A percentile compares a stretch with the other conserved stretches of the same genome.
Evolutionary conservation across 2,797 vertebrate genomes (phyloP).

Genomic region (Todus mexicanus): DNA sequence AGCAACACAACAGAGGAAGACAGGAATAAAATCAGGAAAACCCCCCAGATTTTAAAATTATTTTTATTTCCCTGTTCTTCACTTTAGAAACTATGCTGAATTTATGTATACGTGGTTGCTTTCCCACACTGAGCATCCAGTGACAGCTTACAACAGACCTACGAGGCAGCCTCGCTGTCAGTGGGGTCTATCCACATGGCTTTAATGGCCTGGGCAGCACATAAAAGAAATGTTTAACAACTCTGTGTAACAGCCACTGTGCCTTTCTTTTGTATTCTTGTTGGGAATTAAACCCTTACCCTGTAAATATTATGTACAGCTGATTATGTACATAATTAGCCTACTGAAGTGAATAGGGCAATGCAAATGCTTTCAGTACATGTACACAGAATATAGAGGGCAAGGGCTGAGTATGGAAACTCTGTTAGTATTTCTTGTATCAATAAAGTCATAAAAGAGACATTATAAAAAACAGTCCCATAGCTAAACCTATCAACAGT

Average conservation of each 20-base stretch:
- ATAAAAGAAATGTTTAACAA: not conserved
- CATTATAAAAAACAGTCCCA: not conserved
- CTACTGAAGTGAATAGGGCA: not conserved
- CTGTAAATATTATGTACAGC: not conserved
- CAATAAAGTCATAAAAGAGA: not conserved
- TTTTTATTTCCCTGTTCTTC: not conserved
- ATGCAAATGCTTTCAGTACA: not conserved
- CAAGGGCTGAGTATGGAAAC: not conserved
- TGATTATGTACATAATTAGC: not conserved
- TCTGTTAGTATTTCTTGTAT: not conserved
- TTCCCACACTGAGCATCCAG: not conserved
- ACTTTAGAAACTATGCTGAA: not conserved
- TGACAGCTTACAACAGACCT: not conserved
- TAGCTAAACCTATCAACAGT: not conserved
- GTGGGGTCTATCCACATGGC: not conserved
- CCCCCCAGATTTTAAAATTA: fast-evolving
- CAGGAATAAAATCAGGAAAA: not conserved
- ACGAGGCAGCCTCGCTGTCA: not conserved
- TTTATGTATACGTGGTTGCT: not conserved
- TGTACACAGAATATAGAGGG: not conserved
- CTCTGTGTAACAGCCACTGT: not conserved
- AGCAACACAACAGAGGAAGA: not conserved
- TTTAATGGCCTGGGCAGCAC: not conserved
- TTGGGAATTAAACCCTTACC: not conserved
- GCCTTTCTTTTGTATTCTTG: not conserved